Evolutionary conservation across 2,113 vertebrate species (phyloP), one percentile per base, ranked within the genome.

Genomic region (Notothenia coriiceps): DNA sequence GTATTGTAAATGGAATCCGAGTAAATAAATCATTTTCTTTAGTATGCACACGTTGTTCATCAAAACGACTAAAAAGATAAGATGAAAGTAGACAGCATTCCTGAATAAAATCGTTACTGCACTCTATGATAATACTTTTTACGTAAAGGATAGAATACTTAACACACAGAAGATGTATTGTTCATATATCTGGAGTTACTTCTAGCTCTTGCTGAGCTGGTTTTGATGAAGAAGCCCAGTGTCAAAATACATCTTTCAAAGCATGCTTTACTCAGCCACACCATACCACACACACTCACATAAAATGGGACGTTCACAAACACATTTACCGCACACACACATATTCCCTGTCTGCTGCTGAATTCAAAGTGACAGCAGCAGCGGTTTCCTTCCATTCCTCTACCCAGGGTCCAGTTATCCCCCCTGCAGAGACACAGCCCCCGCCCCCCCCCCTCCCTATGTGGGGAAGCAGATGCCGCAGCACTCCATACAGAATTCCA

Each of bases 401-500:
- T 56, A 35, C 35, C 66, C 66, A 9, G 46, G 66, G 65, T 87
- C 82, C 81, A 78, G 57, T 80, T 55, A 61, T 63, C 17, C 46
- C 52, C 46, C 52, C 35, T 9, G 13, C 67, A 52, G 70, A 67
- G 33, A 29, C 43, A 49, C 29, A 0, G 46, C 22, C 33, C 61
- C 35, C n/a, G n/a, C 35, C 35, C 35, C 5, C 35, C 65, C 52
- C 1, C 22, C 22, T 22, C 83, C 88, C 95, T 95, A 99, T 71
- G 98, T 98, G 47, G 98, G 98, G 90, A 99, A 99, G 91, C 98
- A 99, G 94, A 99, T 99, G 50, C 98, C 98, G 77, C 98, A 99
- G 94, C 98, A 99, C 93, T 99, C 98, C 97, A 99, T 99, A 86
- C 98, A 99, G 94, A 99, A 98, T 94, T 99, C 98, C 94, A 99